Evolutionary conservation across 2,797 vertebrate genomes (phyloP), one percentile per base, ranked within the genome.

Genomic region (Alauda arvensis): DNA sequence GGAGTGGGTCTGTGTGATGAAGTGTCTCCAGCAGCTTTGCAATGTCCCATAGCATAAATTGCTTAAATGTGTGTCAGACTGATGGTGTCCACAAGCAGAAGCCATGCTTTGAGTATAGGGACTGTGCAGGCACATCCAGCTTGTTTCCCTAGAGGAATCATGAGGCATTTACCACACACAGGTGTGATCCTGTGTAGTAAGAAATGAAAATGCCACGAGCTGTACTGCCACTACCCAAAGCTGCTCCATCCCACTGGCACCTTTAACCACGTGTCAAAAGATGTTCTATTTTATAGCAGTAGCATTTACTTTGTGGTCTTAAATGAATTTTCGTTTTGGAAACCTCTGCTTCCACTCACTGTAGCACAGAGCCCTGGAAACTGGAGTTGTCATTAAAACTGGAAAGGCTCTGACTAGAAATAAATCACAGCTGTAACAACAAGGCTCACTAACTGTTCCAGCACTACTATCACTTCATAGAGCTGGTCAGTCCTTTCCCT

Each of bases 51-150:
- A 85, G 80, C 55, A 60, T 87, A 90, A 93, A 90, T 66, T 83
- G 81, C 65, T 93, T 83, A 72, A 82, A 89, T 92, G 87, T 91
- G 87, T 95, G 70, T 90, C 68, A 90, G 90, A 90, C 42, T 88
- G 68, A 60, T 18, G 6, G 68, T 87, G 15, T 85, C 51, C 92
- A 74, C 79, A 68, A 77, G 77, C 61, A 80, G 91, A 83, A 94
- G 91, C 78, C 70, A 23, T 43, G 18, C 8, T 61, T 57, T 79
- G 78, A 89, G 84, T 83, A 29, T 77, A 86, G 92, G 83, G 8
- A 16, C 88, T 79, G 12, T 84, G 80, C 77, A 85, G 87, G 52
- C 45, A 91, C 10, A 34, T 90, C 83, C 84, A 94, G 82, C 67
- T 88, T 90, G 56, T 92, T 95, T 91, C 83, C 90, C 77, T 56